Evolutionary conservation across 1,140 invertebrate species (phyloP).

Genomic region (Polypedilum vanderplanki): DNA sequence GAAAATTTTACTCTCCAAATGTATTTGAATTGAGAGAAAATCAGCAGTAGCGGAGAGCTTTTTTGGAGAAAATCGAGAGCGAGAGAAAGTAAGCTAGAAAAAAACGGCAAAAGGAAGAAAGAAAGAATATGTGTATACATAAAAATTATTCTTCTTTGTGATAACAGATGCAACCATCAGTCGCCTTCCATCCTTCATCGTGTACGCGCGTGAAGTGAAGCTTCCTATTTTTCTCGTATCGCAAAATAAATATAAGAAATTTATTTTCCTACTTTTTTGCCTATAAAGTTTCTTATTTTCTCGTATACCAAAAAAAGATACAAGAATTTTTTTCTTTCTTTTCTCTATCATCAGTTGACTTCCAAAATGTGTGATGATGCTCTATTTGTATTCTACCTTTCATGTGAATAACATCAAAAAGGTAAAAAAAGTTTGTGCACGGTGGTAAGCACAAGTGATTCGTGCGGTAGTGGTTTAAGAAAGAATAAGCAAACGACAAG

Average conservation of each 20-base stretch:
- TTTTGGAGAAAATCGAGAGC: no score
- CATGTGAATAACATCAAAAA: not conserved
- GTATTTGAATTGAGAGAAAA: not conserved
- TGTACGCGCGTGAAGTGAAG: constrained; percentile 16
- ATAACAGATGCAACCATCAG: constrained; percentile 5
- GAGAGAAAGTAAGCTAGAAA: not conserved
- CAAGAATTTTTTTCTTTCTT: no score
- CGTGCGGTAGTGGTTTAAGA: no score
- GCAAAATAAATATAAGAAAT: not conserved
- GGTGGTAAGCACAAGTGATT: no score
- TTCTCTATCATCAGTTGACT: no score
- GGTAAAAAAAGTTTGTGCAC: no score
- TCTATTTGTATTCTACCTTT: not conserved
- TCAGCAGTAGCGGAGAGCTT: not conserved
- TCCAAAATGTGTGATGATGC: not conserved
- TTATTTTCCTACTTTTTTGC: not conserved
- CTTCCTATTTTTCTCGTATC: constrained; percentile 12
- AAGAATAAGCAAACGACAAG: no score
- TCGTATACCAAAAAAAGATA: not conserved
- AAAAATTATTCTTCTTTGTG: not conserved
- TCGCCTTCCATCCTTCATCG: constrained; percentile 9
- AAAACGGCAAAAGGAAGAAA: not conserved
- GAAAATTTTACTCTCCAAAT: no score
- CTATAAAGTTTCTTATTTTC: not conserved
- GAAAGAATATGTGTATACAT: not conserved